These are phyloP conservation scores for Aurelia coerulea DNA, from an alignment of 30 jellyfish, hydroid and myxozoan species.

Conservation along the genomic window DNA sequence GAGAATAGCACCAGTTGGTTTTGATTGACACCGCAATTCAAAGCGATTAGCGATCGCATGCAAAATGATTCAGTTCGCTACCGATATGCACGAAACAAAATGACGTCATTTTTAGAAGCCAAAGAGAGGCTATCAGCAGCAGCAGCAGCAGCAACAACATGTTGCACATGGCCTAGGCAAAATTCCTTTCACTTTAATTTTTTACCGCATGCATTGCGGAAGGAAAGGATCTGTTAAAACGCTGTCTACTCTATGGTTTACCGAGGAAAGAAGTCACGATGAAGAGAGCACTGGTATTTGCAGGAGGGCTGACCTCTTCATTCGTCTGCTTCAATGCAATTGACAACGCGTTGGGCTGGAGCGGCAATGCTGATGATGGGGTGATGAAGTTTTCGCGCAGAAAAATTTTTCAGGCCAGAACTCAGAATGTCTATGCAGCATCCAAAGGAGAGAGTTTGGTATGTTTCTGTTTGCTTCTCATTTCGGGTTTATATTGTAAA, in stretches of 20 bases:
- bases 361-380: not conserved
- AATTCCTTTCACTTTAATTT: not conserved
- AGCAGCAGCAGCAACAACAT: not conserved
- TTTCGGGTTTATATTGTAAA: too few relatives aligned
- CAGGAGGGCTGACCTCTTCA: slow-evolving; percentile 37
- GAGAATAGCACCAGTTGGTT: too few relatives aligned
- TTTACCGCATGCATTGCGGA: not conserved
- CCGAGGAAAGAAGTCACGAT: not conserved
- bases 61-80: too few relatives aligned
- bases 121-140: not conserved
- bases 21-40: too few relatives aligned
- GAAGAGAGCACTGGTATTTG: slow-evolving; percentile 15
- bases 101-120: not conserved
- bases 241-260: not conserved
- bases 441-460: too few relatives aligned
- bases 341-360: not conserved
- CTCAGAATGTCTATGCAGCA: too few relatives aligned
- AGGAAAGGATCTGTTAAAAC: not conserved
- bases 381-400: not conserved
- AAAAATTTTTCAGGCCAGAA: too few relatives aligned
- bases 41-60: too few relatives aligned
- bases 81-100: too few relatives aligned
- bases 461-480: too few relatives aligned
- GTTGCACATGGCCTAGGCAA: not conserved
- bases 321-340: slow-evolving; percentile 14